These are phyloP conservation scores for Aphidius gifuensis DNA, from an alignment of 1,140 invertebrate genomes.

Conservation along the genomic window DNA sequence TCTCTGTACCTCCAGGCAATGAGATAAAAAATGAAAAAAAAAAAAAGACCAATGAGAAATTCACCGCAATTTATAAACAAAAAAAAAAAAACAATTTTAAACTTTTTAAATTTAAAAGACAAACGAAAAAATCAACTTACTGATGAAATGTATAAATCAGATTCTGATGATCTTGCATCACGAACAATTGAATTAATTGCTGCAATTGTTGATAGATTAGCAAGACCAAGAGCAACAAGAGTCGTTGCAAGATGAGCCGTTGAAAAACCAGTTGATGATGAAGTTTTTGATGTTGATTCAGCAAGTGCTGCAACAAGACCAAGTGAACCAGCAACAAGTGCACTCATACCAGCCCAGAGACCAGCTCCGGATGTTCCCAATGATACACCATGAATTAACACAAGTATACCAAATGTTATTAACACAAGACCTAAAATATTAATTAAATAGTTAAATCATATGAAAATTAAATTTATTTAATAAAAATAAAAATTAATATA, in stretches of 20 bases:
- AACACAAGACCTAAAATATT: constrained; percentile 47
- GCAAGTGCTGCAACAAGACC: constrained; percentile 48
- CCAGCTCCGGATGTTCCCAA: constrained; percentile 53
- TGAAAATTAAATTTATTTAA: not conserved
- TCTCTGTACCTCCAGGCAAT: constrained; percentile 1
- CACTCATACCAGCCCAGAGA: constrained; percentile 55
- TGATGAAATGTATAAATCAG: constrained; percentile 22
- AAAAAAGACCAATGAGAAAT: constrained; percentile 12
- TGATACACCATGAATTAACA: constrained; percentile 51
- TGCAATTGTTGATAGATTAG: constrained; percentile 52
- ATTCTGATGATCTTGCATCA: constrained; percentile 40
- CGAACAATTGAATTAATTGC: constrained; percentile 49
- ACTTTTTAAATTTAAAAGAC: not conserved
- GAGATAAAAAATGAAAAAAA: constrained; percentile 8
- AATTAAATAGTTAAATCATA: not conserved
- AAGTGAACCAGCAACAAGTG: constrained; percentile 47
- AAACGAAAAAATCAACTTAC: not conserved
- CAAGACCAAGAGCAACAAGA: constrained; percentile 47
- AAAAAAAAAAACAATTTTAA: not conserved
- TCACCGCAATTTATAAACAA: not conserved
- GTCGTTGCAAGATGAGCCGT: constrained; percentile 49
- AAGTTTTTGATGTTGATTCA: constrained; percentile 23
- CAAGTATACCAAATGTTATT: constrained; percentile 53
- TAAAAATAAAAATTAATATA: not conserved
- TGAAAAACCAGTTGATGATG: constrained; percentile 41